Evolutionary conservation across 2,113 vertebrate genomes (phyloP), one percentile per base, ranked within the genome.

Genomic region (Orthonyx spaldingii): DNA sequence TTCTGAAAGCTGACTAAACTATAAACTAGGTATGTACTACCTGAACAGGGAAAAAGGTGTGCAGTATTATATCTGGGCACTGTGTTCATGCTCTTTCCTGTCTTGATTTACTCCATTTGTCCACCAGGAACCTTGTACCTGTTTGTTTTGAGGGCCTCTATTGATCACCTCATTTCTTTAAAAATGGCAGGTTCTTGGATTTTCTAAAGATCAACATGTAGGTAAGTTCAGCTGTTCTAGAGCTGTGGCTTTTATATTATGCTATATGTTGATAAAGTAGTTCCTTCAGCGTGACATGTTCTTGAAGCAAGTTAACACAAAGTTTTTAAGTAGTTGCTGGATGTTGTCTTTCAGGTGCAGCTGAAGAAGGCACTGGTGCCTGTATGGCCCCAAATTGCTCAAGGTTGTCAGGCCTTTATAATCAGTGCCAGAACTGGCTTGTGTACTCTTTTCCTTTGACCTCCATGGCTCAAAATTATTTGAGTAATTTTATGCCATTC

Each of bases 321-420:
- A 55, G 3, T 32, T 66, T n/a, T 61, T n/a, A 35, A 82, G 23
- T 52, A 41, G 26, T 20, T 71, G 17, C 35, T 84, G 77, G 23
- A 12, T 21, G 16, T 10, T 0, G 0, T 82, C 18, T 64, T 79
- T 16, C 33, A 64, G 13, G 20, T 94, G 52, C 61, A 56, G 22
- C 57, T 72, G 46, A 79, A 44, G 68, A 70, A 74, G 53, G 20
- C 27, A 16, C 27, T 55, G 37, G 10, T 84, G 20, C n/a, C 33
- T 46, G 1, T 42, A 8, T 53, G 39, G 26, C 26, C 50, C 9
- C n/a, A 49, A 3, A 39, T 26, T 77, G 28, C 28, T 53, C 0
- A 0, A 50, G 33, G 8, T 55, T 78, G 4, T 63, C 75, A 7
- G 27, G 13, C 21, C 15, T 32, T 83, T 74, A 22, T 17, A 50